Conservation (phyloP, 2,797 vertebrate genomes). For the Anguilla megastoma region DNA sequence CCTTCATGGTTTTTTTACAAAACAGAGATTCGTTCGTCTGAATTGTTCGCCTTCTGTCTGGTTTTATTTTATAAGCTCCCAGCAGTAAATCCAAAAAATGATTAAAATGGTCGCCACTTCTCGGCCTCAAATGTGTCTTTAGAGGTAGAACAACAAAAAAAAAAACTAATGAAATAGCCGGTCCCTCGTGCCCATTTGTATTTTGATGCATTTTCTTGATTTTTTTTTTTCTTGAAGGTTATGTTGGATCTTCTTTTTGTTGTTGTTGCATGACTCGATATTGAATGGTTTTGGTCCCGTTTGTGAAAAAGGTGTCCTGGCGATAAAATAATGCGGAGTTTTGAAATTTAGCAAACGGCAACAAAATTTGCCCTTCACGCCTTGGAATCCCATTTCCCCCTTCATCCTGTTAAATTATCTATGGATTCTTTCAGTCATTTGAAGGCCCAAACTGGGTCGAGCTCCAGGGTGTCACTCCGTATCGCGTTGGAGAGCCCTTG, state of each 20-base stretch:
- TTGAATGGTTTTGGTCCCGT: background rate
- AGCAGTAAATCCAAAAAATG: background rate
- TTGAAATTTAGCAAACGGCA: background rate
- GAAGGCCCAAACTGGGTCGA: constrained; percentile 27
- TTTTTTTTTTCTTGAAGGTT: background rate
- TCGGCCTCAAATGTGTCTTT: background rate
- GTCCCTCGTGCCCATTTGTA: background rate
- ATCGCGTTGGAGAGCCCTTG: constrained; percentile 10
- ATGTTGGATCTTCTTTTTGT: background rate
- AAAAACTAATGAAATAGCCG: background rate
- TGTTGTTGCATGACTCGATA: background rate
- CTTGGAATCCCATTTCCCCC: background rate
- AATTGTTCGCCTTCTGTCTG: background rate
- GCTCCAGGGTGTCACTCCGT: constrained; percentile 19
- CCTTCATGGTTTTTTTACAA: background rate
- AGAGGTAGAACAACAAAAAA: background rate
- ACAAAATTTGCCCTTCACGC: background rate
- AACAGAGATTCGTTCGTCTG: background rate
- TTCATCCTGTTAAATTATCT: constrained; percentile 30
- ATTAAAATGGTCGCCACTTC: background rate
- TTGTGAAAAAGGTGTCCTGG: background rate
- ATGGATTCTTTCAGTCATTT: background rate
- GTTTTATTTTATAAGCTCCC: background rate
- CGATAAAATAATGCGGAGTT: background rate
- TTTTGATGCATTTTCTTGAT: background rate